These are phyloP conservation scores for Rhagonycha fulva DNA, from an alignment of 2,888 invertebrate genomes.

Conservation along the genomic window DNA sequence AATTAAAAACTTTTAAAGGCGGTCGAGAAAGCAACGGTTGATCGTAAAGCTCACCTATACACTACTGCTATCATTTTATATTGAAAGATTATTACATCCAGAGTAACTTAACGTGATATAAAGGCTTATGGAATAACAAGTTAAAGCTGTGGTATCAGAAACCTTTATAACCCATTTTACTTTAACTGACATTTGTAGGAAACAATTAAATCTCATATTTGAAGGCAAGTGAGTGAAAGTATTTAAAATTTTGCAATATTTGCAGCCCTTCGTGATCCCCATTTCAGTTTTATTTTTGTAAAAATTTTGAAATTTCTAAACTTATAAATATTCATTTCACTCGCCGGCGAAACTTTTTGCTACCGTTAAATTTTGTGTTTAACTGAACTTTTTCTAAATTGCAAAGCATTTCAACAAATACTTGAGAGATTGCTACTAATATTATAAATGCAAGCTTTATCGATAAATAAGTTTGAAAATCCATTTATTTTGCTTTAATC, in stretches of 20 bases:
- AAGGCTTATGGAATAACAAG: not conserved
- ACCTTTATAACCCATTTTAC: not conserved
- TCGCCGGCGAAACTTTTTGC: not conserved
- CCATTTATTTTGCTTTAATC: slow-evolving; percentile 22
- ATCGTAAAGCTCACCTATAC: too few relatives aligned
- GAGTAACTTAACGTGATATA: not conserved
- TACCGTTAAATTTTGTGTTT: not conserved
- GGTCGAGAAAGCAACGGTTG: too few relatives aligned
- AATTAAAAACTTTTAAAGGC: too few relatives aligned
- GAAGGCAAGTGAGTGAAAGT: not conserved
- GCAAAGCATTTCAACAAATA: not conserved
- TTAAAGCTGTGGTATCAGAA: not conserved
- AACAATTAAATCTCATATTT: not conserved
- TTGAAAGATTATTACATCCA: not conserved
- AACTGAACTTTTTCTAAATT: not conserved
- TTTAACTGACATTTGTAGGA: not conserved
- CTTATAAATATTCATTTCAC: not conserved
- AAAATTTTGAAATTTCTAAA: not conserved
- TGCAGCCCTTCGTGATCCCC: not conserved
- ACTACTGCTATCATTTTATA: not conserved
- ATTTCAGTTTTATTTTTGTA: not conserved
- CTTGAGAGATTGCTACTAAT: not conserved
- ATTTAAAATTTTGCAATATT: not conserved
- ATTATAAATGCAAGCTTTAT: slow-evolving; percentile 16
- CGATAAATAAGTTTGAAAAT: slow-evolving; percentile 23